Conservation (phyloP, 1,140 invertebrate genomes). For the Venturia canescens region DNA sequence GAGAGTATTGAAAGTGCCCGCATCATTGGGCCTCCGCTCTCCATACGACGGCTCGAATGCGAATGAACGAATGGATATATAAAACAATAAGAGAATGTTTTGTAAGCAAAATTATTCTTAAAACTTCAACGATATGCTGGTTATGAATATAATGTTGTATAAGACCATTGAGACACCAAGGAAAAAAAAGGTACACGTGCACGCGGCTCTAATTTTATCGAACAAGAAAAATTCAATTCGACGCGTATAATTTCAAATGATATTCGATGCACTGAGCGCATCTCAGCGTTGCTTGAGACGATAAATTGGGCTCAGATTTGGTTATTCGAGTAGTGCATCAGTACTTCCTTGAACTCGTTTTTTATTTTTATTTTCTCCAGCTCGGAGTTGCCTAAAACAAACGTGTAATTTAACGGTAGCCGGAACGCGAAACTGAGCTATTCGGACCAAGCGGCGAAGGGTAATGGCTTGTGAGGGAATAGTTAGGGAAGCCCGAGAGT, state of each 20-base stretch:
- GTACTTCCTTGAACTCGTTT: background rate
- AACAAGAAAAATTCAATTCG: background rate
- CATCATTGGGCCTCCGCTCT: background rate
- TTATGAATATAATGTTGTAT: slow-evolving; percentile 52
- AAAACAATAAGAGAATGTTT: slow-evolving; percentile 53
- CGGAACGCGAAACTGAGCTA: slow-evolving; percentile 57
- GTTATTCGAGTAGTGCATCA: slow-evolving; percentile 55
- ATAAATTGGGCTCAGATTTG: slow-evolving; percentile 65
- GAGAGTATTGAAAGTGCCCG: slow-evolving; percentile 26
- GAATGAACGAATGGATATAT: slow-evolving; percentile 24
- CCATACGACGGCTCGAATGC: too few species aligned
- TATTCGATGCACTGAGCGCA: too few species aligned
- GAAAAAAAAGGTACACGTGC: background rate
- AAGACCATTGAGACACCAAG: background rate
- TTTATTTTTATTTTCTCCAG: background rate
- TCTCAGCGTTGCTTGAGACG: slow-evolving; percentile 50
- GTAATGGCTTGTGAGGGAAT: slow-evolving; percentile 36
- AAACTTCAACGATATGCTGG: slow-evolving; percentile 34
- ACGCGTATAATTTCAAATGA: too few species aligned
- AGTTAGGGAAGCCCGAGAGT: slow-evolving; percentile 14
- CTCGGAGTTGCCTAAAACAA: slow-evolving; percentile 65
- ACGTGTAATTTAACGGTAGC: slow-evolving; percentile 76
- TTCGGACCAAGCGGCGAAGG: slow-evolving; percentile 47
- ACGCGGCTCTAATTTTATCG: background rate
- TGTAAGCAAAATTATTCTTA: slow-evolving; percentile 62